Evolutionary conservation across 2,113 vertebrate species (phyloP), one percentile per base, ranked within the genome.

Genomic region (Butastur rufipennis): DNA sequence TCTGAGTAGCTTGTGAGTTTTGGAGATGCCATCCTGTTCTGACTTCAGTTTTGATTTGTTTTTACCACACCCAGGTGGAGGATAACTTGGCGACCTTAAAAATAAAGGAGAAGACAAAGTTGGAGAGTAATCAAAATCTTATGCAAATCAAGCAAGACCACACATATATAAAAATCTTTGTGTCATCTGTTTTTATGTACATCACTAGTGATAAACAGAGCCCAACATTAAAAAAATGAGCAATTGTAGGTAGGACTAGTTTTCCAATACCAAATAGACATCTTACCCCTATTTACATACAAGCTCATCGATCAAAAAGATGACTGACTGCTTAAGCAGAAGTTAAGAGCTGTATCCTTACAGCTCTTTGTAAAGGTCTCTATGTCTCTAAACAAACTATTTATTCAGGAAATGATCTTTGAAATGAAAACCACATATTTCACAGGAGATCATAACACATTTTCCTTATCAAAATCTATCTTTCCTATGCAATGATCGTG

Each of bases 21-120:
- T 99, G 91, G 99, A 98, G 96, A 99, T 98, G 7, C 98, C 98
- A 45, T 99, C 99, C 90, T 98, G 98, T 92, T 99, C 99, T 1
- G 98, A 96, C 93, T 99, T 99, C 84, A 99, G 97, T 92, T 99
- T 99, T 40, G 98, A 98, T 91, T 99, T 99, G 94, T 97, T 99
- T 97, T 99, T 99, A 43, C 98, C 99, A 91, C 99, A 99, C 87
- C 99, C 99, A 31, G 99, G 99, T 96, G 99, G 99, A 93, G 99
- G 99, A 96, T 99, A 99, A 97, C 99, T 99, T 80, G 99, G 99
- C 97, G 99, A 99, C 98, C 99, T 99, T 95, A 63, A 85, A 95
- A 93, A 96, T 27, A 86, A 66, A 91, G 50, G 11, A 36, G 63
- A 75, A 38, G 58, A 92, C 21, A 75, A 71, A 86, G 62, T 43